A percentile compares a stretch with the other conserved stretches of the same genome.
phyloP scores from a whole-genome alignment of 2,113 vertebrate genomes.

The Narcine bancroftii region DNA sequence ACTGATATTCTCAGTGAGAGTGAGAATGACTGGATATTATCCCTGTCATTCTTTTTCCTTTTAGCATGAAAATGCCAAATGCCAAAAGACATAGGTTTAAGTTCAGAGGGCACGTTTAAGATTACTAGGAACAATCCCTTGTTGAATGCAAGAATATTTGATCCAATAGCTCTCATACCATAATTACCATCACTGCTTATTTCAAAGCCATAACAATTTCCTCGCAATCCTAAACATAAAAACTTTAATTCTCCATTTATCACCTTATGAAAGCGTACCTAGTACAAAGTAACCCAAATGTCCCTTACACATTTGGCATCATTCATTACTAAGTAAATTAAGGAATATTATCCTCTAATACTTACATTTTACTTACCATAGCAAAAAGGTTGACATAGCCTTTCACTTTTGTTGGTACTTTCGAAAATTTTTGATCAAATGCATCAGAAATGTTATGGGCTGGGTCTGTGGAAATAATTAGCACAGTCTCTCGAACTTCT shows the following conservation, averaged over 20 bases:
- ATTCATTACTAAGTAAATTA: too few relatives aligned
- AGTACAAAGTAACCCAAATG: background rate
- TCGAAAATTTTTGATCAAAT: slow-evolving; percentile 95
- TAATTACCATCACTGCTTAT: background rate
- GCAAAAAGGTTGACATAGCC: slow-evolving; percentile 94
- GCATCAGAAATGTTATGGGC: slow-evolving; percentile 95
- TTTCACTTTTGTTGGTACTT: slow-evolving; percentile 89
- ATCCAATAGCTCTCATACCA: background rate
- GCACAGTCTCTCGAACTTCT: slow-evolving; percentile 84
- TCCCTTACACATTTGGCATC: too few relatives aligned
- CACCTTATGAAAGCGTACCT: background rate
- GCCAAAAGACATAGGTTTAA: too few relatives aligned
- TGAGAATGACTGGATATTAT: too few relatives aligned
- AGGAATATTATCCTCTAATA: background rate
- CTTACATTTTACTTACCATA: slow-evolving; percentile 66
- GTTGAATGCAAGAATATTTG: too few relatives aligned
- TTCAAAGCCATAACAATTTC: background rate
- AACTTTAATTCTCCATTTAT: background rate
- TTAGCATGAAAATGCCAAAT: too few relatives aligned
- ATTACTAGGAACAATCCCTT: too few relatives aligned
- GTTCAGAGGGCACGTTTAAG: too few relatives aligned
- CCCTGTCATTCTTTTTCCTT: too few relatives aligned
- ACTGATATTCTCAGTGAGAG: too few relatives aligned
- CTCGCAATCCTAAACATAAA: background rate
- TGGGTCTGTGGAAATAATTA: slow-evolving; percentile 95